These are phyloP conservation scores for Alectoris magna DNA, from an alignment of 2,797 vertebrate species.

Conservation along the genomic window DNA sequence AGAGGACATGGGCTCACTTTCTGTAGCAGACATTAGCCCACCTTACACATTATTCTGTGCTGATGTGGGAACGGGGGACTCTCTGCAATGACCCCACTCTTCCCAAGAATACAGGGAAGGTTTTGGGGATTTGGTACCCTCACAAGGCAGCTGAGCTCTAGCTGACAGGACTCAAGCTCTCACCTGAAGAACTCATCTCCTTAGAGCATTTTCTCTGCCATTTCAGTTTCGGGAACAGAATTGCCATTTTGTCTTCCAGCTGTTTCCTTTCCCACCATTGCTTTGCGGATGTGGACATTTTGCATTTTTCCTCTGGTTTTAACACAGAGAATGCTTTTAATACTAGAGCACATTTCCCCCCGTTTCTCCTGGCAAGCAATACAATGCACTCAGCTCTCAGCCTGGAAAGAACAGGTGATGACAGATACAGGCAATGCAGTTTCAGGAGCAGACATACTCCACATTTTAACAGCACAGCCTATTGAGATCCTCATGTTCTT, in stretches of 20 bases:
- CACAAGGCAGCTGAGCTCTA: background rate
- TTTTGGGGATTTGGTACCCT: background rate
- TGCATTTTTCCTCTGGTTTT: conserved; percentile 55
- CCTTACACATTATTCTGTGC: background rate
- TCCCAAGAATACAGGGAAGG: background rate
- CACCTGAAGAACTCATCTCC: background rate
- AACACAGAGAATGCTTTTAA: conserved; percentile 59
- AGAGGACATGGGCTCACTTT: background rate
- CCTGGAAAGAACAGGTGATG: conserved; percentile 11
- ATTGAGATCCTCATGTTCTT: conserved; percentile 69
- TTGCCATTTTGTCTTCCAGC: conserved; percentile 22
- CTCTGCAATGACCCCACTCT: background rate
- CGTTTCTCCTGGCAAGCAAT: background rate
- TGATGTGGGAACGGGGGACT: background rate
- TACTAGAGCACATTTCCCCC: background rate
- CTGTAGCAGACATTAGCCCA: background rate
- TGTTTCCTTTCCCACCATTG: background rate
- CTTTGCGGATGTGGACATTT: conserved; percentile 9
- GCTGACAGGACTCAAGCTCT: background rate
- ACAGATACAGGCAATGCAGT: conserved; percentile 13
- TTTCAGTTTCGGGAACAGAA: background rate
- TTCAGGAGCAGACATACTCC: conserved; percentile 63
- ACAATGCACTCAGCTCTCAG: conserved; percentile 49
- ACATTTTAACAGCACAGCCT: conserved; percentile 64
- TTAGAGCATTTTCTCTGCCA: background rate